Conservation (phyloP, 2,113 vertebrate genomes). For the Limnothrissa miodon region DNA sequence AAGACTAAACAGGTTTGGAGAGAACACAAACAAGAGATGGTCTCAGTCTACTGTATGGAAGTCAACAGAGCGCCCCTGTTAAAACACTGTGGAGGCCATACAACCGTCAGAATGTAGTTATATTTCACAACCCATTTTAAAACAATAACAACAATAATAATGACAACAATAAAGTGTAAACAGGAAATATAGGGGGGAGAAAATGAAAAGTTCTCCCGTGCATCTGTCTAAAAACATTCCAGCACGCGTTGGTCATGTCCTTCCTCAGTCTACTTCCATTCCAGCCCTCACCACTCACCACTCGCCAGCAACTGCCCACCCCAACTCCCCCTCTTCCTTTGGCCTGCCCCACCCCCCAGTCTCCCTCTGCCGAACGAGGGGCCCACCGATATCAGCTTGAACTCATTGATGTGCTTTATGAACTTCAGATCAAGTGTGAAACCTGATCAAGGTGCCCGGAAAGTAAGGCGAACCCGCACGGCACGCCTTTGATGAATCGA, state of each 20-base stretch:
- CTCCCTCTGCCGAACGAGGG: not conserved
- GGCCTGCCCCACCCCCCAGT: not conserved
- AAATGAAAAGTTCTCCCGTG: slow-evolving; percentile 55
- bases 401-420: slow-evolving; percentile 8
- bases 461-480: not conserved
- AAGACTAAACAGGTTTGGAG: not conserved
- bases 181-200: slow-evolving; percentile 37
- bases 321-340: not conserved
- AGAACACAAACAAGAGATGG: not conserved
- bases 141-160: not conserved
- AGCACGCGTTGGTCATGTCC: slow-evolving; percentile 52
- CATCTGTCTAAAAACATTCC: slow-evolving; percentile 61
- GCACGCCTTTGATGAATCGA: not conserved
- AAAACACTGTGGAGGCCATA: not conserved
- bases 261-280: slow-evolving; percentile 51
- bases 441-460: not conserved
- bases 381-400: not conserved
- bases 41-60: not conserved
- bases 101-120: not conserved
- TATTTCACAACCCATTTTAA: not conserved
- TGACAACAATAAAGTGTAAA: slow-evolving; percentile 52
- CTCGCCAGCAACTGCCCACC: not conserved
- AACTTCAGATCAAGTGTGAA: slow-evolving; percentile 8
- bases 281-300: not conserved
- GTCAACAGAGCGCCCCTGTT: not conserved